Conservation (phyloP, 1,140 invertebrate genomes). For the Rhopalosiphum padi region DNA sequence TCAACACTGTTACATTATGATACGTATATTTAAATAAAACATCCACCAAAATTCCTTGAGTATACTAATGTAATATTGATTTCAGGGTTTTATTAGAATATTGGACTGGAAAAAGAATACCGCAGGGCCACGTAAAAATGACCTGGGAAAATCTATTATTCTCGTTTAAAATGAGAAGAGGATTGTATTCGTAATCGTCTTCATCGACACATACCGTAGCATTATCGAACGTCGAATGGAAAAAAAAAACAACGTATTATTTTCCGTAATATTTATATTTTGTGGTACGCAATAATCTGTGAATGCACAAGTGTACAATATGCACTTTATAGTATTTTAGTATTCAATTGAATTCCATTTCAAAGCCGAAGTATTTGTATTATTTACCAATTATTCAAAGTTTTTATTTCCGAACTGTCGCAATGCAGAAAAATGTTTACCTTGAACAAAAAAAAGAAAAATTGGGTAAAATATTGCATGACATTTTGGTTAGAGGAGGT, state of each 20-base stretch:
- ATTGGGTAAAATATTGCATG: not conserved
- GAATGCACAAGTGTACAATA: no score
- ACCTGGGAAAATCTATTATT: no score
- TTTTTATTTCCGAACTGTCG: not conserved
- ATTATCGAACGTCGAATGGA: not conserved
- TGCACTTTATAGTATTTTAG: not conserved
- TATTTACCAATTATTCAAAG: not conserved
- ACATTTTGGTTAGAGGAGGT: not conserved
- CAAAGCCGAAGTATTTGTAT: not conserved
- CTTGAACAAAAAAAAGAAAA: not conserved
- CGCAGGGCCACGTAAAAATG: no score
- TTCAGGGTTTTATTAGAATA: no score
- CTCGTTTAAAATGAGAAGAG: no score
- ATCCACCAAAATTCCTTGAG: no score
- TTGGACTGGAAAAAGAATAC: no score
- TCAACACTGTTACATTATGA: not conserved
- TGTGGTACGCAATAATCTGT: not conserved
- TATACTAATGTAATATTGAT: no score
- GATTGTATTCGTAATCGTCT: no score
- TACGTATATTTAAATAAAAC: not conserved
- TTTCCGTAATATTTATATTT: not conserved
- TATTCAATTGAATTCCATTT: not conserved
- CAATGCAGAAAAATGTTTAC: not conserved
- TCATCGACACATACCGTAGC: no score
- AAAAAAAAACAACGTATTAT: not conserved